Base-by-base conservation (phyloP, 2,797 vertebrate genomes). In the Cirrhinus molitorella region DNA sequence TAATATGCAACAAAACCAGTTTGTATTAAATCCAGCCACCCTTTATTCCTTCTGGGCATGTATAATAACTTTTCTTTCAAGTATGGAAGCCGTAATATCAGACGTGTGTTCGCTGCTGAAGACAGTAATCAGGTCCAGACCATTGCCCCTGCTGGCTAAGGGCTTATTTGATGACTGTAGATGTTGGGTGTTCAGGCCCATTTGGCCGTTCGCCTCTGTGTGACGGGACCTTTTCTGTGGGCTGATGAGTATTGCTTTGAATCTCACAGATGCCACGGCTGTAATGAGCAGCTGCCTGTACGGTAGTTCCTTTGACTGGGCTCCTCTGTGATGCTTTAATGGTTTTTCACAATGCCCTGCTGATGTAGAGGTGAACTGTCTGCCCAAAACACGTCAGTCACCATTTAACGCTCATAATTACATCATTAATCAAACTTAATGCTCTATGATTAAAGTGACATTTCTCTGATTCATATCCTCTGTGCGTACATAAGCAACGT, bases 131-230 rank as follows among this genome's bases (percentile, higher is more conserved):
- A 88, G 85, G 88, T 83, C 72, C 73, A 78, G 88, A 40, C 82
- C 82, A 84, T 88, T 88, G 84, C 86, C 72, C 65, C 71, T 81
- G 88, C 87, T 89, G 85, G 83, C 85, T 85, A 84, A 88, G 86
- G 82, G 83, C 72, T 89, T 89, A 81, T 88, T 85, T 85, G 83
- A 89, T 87, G 81, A 63, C 37, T 75, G 61, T 78, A 57, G 59
- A 84, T 83, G 31, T 80, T 83, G 65, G 74, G 45, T 71, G 79
- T 86, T 88, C 55, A 67, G 86, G 89, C 72, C 85, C 85, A 85
- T 88, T 79, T 86, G 84, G 59, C 45, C 21, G 21, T 55, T 45
- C 31, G 68, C 57, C 79, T 85, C 55, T 43, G 84, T 72, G 83
- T 85, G 85, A 80, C 28, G 79, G 57, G 55, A 68, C 59, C 84